Evolutionary conservation across 1,140 invertebrate species (phyloP).

Genomic region (Anadara kagoshimensis): DNA sequence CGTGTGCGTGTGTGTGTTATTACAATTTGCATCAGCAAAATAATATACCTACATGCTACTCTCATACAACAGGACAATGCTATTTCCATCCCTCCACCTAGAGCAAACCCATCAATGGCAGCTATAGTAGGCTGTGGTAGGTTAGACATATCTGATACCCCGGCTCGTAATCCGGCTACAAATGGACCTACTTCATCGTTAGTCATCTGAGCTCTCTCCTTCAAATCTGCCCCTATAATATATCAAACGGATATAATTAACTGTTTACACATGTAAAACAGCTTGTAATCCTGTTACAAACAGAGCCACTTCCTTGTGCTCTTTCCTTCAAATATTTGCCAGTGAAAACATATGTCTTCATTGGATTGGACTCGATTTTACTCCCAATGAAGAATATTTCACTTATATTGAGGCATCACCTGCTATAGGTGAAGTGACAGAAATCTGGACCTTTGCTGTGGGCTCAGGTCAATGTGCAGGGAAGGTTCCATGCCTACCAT

Average conservation of each 20-base stretch:
- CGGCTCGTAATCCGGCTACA: conserved; percentile 80
- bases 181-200: conserved; percentile 87
- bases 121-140: conserved; percentile 95
- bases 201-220: conserved; percentile 90
- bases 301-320: too few relatives aligned
- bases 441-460: too few relatives aligned
- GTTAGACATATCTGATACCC: conserved; percentile 80
- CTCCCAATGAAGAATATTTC: too few relatives aligned
- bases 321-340: background rate
- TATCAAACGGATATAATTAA: too few relatives aligned
- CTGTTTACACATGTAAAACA: too few relatives aligned
- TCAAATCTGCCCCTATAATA: conserved; percentile 90
- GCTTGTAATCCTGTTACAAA: background rate
- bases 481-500: too few relatives aligned
- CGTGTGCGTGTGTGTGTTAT: too few relatives aligned
- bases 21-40: too few relatives aligned
- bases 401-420: too few relatives aligned
- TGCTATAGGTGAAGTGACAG: too few relatives aligned
- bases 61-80: conserved; percentile 95
- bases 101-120: conserved; percentile 93
- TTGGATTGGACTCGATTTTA: too few relatives aligned
- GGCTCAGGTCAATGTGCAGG: too few relatives aligned
- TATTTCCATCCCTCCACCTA: conserved; percentile 96
- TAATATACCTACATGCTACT: conserved; percentile 79
- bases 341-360: background rate